Evolutionary conservation across 2,797 vertebrate species (phyloP).

Genomic region (Oreochromis mossambicus): DNA sequence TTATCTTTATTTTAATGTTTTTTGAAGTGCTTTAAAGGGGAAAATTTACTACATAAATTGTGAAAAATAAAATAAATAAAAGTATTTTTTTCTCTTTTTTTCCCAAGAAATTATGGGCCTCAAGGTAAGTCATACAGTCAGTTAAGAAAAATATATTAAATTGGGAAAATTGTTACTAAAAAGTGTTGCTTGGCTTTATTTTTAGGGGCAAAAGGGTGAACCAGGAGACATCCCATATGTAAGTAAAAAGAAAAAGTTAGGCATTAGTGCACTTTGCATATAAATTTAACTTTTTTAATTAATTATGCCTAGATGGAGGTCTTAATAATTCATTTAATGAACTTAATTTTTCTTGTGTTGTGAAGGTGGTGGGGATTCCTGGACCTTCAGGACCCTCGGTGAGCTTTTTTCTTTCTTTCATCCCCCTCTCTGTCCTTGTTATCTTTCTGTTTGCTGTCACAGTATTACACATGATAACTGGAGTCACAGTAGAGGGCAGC

Average conservation of each 20-base stretch:
- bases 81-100: background rate
- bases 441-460: background rate
- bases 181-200: background rate
- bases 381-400: slow-evolving; percentile 84
- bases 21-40: background rate
- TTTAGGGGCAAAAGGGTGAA: slow-evolving; percentile 93
- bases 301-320: background rate
- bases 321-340: background rate
- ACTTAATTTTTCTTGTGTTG: background rate
- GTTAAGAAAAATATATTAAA: background rate
- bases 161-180: background rate
- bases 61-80: background rate
- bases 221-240: slow-evolving; percentile 92
- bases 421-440: background rate
- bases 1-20: background rate
- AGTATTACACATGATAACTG: background rate
- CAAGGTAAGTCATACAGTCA: slow-evolving; percentile 77
- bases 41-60: background rate
- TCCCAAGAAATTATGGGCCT: slow-evolving; percentile 75
- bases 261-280: background rate
- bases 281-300: fast-evolving
- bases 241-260: slow-evolving; percentile 62
- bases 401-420: slow-evolving; percentile 44
- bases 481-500: slow-evolving; percentile 17
- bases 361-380: slow-evolving; percentile 85